Conservation (phyloP, 1,140 invertebrate genomes). For the Mactra quadrangularis region DNA sequence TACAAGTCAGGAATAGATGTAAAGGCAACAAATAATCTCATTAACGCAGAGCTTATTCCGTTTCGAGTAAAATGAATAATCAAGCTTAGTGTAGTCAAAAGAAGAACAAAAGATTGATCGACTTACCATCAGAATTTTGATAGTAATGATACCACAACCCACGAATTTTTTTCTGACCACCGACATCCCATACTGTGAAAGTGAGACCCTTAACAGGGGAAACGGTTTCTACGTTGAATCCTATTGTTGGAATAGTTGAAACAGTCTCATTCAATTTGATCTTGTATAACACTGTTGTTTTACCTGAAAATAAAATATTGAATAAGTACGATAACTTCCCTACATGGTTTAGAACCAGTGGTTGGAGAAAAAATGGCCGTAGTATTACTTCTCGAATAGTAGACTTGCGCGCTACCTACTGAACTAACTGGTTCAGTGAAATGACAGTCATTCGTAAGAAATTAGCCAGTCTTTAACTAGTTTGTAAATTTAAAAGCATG, state of each 20-base stretch:
- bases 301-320: constrained; percentile 66
- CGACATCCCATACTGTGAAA: constrained; percentile 85
- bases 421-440: background rate
- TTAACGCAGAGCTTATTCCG: too few relatives aligned
- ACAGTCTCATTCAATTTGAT: constrained; percentile 93
- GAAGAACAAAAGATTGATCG: background rate
- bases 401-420: too few relatives aligned
- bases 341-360: too few relatives aligned
- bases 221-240: constrained; percentile 81
- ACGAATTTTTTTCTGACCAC: constrained; percentile 84
- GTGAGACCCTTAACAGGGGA: constrained; percentile 80
- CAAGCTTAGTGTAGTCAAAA: background rate
- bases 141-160: constrained; percentile 80
- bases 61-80: too few relatives aligned
- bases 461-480: background rate
- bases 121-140: constrained; percentile 76
- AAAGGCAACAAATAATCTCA: too few relatives aligned
- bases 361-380: too few relatives aligned
- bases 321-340: too few relatives aligned
- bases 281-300: constrained; percentile 98
- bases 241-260: constrained; percentile 81
- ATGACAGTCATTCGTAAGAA: background rate
- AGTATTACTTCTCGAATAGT: too few relatives aligned
- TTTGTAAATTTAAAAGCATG: background rate
- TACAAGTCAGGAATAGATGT: too few relatives aligned